These are phyloP conservation scores for Rhinolophus sinicus DNA, from an alignment of 2,113 vertebrate species.

Conservation along the genomic window DNA sequence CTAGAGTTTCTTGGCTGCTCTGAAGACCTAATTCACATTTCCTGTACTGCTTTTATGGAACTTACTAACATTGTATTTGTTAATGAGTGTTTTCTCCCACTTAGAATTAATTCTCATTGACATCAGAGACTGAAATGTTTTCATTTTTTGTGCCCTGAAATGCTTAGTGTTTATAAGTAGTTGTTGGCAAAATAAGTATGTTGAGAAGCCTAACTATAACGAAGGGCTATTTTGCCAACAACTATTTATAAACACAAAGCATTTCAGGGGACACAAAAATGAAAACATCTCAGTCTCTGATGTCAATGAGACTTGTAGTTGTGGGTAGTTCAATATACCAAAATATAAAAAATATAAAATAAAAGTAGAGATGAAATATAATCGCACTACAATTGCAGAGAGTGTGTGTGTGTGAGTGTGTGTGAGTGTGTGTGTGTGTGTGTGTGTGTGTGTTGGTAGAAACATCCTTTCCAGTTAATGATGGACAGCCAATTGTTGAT, in stretches of 20 bases:
- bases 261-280: neutral
- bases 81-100: conserved; percentile 30
- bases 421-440: neutral
- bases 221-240: conserved; percentile 27
- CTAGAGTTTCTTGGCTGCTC: neutral
- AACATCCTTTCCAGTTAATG: conserved; percentile 4
- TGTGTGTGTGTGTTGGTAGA: neutral
- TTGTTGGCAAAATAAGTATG: conserved; percentile 15
- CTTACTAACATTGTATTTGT: neutral
- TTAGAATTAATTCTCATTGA: conserved; percentile 23
- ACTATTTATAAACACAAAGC: neutral
- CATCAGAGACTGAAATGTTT: neutral
- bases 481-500: conserved; percentile 41
- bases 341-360: neutral
- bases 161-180: neutral
- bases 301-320: neutral
- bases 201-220: conserved; percentile 4
- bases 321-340: neutral
- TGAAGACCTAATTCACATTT: neutral
- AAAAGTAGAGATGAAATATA: conserved; percentile 4
- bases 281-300: neutral
- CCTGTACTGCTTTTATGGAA: neutral
- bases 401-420: neutral
- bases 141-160: neutral
- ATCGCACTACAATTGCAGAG: neutral